Evolutionary conservation across 1,140 invertebrate species (phyloP).

Genomic region (Alviniconcha marisindica): DNA sequence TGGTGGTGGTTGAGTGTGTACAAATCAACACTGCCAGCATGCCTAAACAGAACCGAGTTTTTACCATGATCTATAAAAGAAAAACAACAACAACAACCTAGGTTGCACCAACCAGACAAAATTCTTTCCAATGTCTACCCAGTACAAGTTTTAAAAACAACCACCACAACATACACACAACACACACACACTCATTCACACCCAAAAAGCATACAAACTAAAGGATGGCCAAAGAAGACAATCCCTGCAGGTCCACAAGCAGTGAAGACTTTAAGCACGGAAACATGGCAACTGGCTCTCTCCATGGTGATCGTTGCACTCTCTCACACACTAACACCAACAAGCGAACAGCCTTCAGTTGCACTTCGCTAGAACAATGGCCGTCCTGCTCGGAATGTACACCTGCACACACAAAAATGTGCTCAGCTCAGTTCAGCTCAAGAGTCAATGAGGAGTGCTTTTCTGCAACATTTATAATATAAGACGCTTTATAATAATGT

Average conservation of each 20-base stretch:
- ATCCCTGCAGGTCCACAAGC: no score
- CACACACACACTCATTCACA: background rate
- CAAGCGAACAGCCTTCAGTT: conserved; percentile 54
- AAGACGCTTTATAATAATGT: background rate
- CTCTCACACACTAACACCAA: background rate
- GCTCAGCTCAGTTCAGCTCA: background rate
- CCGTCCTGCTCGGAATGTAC: conserved; percentile 83
- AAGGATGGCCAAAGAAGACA: no score
- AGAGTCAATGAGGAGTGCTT: background rate
- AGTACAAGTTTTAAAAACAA: no score
- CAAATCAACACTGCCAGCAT: no score
- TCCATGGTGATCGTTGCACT: background rate
- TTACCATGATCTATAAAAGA: no score
- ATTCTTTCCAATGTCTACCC: no score
- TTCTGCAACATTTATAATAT: background rate
- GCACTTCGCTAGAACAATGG: conserved; percentile 80
- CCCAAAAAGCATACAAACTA: background rate
- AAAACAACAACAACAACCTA: no score
- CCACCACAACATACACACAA: no score
- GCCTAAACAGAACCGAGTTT: no score
- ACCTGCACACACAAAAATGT: conserved; percentile 63
- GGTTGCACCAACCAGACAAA: no score
- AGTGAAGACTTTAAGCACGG: background rate
- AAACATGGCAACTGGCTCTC: background rate
- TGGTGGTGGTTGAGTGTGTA: no score